Percentiles rank a stretch among this genome's conserved stretches.
These are phyloP conservation scores for Myopa tessellatipennis DNA, from an alignment of 2,888 invertebrate genomes.

Conservation along the genomic window DNA sequence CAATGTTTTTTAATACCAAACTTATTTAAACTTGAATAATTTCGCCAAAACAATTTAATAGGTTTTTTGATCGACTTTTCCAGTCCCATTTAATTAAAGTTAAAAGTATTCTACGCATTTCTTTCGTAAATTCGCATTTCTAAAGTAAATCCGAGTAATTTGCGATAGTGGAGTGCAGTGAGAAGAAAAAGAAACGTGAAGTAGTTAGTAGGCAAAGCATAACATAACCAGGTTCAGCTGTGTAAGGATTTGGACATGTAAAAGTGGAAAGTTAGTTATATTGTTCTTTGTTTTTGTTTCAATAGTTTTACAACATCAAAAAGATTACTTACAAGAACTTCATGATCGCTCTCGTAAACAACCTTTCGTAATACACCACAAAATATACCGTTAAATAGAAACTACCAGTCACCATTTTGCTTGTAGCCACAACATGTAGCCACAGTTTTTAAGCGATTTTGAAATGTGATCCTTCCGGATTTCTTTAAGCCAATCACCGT, in stretches of 20 bases:
- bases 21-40: too few relatives aligned
- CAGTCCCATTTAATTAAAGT: too few relatives aligned
- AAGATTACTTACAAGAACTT: not conserved
- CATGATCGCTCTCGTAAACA: not conserved
- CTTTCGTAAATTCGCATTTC: too few relatives aligned
- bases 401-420: constrained; percentile 52
- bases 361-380: not conserved
- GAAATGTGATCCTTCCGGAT: not conserved
- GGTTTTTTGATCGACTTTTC: too few relatives aligned
- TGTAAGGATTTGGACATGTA: too few relatives aligned
- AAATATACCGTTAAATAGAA: not conserved
- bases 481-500: constrained; percentile 43
- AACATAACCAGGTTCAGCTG: not conserved
- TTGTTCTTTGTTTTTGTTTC: not conserved
- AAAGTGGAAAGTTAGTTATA: not conserved
- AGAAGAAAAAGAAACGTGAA: too few relatives aligned
- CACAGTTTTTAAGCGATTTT: constrained; percentile 4
- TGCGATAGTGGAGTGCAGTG: too few relatives aligned
- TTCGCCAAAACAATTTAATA: too few relatives aligned
- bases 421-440: not conserved
- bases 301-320: not conserved
- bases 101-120: too few relatives aligned
- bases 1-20: too few relatives aligned
- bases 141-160: too few relatives aligned
- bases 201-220: not conserved